A percentile compares a stretch with the other conserved stretches of the same genome.
These are phyloP conservation scores for Spondyliosoma cantharus DNA, from an alignment of 2,797 vertebrate genomes.

Conservation along the genomic window DNA sequence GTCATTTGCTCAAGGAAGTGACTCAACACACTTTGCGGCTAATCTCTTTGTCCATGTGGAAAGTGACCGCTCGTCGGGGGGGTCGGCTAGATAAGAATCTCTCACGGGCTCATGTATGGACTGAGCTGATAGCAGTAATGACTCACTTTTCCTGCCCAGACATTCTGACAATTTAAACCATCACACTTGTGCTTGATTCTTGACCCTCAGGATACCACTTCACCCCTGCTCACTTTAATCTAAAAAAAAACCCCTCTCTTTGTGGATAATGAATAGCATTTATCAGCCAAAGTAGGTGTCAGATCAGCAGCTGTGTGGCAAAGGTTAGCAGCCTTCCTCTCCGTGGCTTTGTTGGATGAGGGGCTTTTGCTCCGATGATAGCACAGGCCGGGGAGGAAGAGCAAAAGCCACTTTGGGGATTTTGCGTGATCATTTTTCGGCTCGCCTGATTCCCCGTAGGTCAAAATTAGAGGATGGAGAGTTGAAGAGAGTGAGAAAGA, in stretches of 20 bases:
- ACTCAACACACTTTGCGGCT: conserved; percentile 21
- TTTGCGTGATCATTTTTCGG: conserved; percentile 79
- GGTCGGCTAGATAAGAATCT: conserved; percentile 32
- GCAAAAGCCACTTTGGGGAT: conserved; percentile 76
- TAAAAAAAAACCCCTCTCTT: conserved; percentile 50
- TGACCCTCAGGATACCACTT: conserved; percentile 49
- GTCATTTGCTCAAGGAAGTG: conserved; percentile 41
- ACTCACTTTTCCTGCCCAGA: conserved; percentile 41
- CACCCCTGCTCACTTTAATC: conserved; percentile 29
- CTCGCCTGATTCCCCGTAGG: conserved; percentile 79
- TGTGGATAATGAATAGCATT: conserved; percentile 56
- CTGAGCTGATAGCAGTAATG: conserved; percentile 46
- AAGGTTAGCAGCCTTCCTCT: conserved; percentile 64
- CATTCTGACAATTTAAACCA: conserved; percentile 51
- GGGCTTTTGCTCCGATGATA: conserved; percentile 47
- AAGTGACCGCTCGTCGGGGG: conserved; percentile 32
- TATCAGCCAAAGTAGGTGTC: conserved; percentile 54
- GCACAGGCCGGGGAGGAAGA: conserved; percentile 57
- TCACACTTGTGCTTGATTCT: conserved; percentile 49
- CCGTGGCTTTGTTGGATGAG: conserved; percentile 55
- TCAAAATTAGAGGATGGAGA: conserved; percentile 63
- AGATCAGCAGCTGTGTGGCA: conserved; percentile 57
- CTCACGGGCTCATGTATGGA: conserved; percentile 30
- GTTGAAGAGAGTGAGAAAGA: conserved; percentile 53
- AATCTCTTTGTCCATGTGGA: conserved; percentile 22